phyloP scores from a whole-genome alignment of 2,113 vertebrate genomes.

The Coturnix japonica region DNA sequence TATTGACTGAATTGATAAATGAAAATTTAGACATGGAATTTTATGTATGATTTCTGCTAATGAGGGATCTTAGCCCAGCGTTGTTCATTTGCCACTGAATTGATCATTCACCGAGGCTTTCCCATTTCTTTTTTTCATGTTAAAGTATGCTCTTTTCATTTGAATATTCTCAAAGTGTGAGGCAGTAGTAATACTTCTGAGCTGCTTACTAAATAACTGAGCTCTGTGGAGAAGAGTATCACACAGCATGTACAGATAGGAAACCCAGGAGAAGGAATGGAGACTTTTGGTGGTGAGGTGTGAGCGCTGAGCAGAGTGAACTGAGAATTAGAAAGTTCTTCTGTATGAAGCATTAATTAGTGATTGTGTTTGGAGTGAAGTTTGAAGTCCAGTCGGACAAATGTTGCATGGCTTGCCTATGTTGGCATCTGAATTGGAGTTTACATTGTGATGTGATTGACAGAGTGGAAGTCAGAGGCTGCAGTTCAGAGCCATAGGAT shows the following conservation, averaged over 20 bases:
- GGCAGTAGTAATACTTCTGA: not conserved
- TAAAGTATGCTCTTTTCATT: not conserved
- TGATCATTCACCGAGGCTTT: not conserved
- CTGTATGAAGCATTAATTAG: not conserved
- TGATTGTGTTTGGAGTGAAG: not conserved
- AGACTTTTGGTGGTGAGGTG: fast-evolving
- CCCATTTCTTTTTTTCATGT: not conserved
- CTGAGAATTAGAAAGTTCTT: not conserved
- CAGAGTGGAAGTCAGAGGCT: not conserved
- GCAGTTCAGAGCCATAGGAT: not conserved
- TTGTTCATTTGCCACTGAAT: not conserved
- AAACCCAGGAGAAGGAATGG: not conserved
- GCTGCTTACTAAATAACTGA: not conserved
- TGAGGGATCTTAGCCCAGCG: not conserved
- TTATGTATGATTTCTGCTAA: not conserved
- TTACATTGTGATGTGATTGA: not conserved
- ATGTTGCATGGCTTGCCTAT: not conserved
- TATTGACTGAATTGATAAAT: not conserved
- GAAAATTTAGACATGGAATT: not conserved
- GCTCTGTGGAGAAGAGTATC: not conserved
- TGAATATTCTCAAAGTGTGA: not conserved
- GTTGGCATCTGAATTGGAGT: not conserved
- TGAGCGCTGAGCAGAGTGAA: not conserved
- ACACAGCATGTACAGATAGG: not conserved
- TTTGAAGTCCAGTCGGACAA: not conserved